A percentile compares a stretch with the other conserved stretches of the same genome.
phyloP scores from a whole-genome alignment of 2,113 vertebrate genomes.

The Leiothrix lutea region DNA sequence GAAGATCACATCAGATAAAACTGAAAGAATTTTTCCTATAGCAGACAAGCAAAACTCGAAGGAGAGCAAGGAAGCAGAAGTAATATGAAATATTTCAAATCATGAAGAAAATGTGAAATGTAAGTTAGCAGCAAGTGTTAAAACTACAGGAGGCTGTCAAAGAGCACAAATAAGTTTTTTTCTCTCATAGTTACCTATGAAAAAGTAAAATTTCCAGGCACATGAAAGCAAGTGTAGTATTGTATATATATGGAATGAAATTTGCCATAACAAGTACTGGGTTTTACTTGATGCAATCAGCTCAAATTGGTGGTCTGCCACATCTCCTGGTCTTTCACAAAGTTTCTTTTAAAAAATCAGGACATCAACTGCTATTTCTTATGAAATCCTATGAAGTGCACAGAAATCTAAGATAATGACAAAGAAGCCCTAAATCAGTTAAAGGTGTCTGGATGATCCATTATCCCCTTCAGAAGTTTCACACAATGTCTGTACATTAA shows the following conservation, averaged over 20 bases:
- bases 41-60: background rate
- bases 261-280: background rate
- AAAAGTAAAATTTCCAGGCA: background rate
- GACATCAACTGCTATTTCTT: background rate
- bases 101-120: background rate
- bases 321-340: background rate
- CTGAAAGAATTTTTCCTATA: background rate
- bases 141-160: background rate
- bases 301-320: background rate
- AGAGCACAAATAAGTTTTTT: background rate
- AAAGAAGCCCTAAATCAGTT: background rate
- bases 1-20: background rate
- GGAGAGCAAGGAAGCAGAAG: background rate
- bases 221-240: background rate
- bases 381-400: background rate
- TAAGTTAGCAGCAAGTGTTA: background rate
- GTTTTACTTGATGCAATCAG: background rate
- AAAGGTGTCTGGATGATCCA: background rate
- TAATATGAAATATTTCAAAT: background rate
- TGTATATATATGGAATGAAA: background rate
- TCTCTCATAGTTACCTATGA: background rate
- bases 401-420: background rate
- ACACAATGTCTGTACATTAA: background rate
- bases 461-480: background rate
- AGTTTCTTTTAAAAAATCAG: background rate